Evolutionary conservation across 2,888 invertebrate species (phyloP).

Genomic region (Eretmocerus hayati): DNA sequence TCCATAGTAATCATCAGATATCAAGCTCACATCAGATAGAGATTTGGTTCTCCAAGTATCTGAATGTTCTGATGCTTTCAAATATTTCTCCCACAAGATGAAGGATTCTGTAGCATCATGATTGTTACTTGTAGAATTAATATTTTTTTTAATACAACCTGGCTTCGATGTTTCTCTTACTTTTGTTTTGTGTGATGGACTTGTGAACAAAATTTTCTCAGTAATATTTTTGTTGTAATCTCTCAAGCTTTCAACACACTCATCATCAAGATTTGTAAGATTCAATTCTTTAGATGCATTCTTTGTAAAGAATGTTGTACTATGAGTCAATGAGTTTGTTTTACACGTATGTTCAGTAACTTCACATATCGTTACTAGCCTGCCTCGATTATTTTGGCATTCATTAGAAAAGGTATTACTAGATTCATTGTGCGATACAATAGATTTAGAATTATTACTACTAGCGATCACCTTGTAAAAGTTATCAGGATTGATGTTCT

Average conservation of each 20-base stretch:
- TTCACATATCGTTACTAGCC: slow-evolving; percentile 10
- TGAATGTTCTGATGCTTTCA: slow-evolving; percentile 5
- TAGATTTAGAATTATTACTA: neutral
- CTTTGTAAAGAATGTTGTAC: no score
- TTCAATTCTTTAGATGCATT: no score
- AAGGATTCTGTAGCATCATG: slow-evolving; percentile 21
- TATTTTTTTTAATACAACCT: neutral
- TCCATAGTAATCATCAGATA: slow-evolving; percentile 10
- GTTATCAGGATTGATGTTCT: neutral
- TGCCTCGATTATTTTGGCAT: neutral
- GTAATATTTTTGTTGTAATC: neutral
- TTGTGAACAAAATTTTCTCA: slow-evolving; percentile 15
- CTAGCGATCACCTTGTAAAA: no score
- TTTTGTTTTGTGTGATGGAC: slow-evolving; percentile 1
- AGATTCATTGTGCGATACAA: neutral
- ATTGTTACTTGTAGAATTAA: slow-evolving; percentile 11
- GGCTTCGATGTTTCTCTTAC: neutral
- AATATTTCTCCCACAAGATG: slow-evolving; percentile 15
- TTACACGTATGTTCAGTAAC: slow-evolving; percentile 10
- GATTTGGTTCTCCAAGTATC: slow-evolving; percentile 9
- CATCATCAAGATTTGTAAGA: neutral
- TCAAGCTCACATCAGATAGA: slow-evolving; percentile 9
- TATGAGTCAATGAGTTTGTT: slow-evolving; percentile 5
- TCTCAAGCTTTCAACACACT: neutral
- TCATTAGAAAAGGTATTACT: neutral